phyloP scores from a whole-genome alignment of 1,140 invertebrate species.

The Eulimnadia texana region DNA sequence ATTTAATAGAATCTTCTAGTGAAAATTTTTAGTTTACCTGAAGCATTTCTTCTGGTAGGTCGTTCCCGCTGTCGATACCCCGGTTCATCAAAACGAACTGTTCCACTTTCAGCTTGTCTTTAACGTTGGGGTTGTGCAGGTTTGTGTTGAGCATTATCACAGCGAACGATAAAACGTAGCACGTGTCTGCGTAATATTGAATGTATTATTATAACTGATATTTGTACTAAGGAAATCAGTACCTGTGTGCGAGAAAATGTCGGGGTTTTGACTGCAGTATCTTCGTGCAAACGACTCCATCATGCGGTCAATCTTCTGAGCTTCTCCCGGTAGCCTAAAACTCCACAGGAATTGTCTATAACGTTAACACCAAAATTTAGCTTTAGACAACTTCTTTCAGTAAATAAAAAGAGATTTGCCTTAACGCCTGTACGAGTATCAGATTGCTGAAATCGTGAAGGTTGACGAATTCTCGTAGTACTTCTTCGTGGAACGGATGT shows the following conservation, averaged over 20 bases:
- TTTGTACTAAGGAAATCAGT: too few relatives aligned
- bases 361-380: not conserved
- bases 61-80: constrained; percentile 94
- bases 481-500: constrained; percentile 88
- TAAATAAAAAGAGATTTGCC: too few relatives aligned
- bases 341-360: constrained; percentile 94
- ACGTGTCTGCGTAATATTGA: constrained; percentile 86
- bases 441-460: constrained; percentile 94
- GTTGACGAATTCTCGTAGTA: constrained; percentile 85
- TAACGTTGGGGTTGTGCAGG: constrained; percentile 95
- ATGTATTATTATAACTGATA: not conserved
- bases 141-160: constrained; percentile 99
- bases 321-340: constrained; percentile 93
- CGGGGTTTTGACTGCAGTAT: constrained; percentile 91
- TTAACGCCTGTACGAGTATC: constrained; percentile 95
- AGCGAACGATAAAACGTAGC: constrained; percentile 95
- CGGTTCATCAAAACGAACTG: constrained; percentile 98
- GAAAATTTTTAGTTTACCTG: constrained; percentile 39
- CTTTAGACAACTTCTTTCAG: too few relatives aligned
- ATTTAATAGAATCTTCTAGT: not conserved
- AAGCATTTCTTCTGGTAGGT: constrained; percentile 75
- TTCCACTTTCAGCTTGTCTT: constrained; percentile 92
- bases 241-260: constrained; percentile 86
- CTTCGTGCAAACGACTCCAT: constrained; percentile 98
- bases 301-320: constrained; percentile 99